These are phyloP conservation scores for Seladonia tumulorum DNA, from an alignment of 2,888 invertebrate genomes.

Conservation along the genomic window DNA sequence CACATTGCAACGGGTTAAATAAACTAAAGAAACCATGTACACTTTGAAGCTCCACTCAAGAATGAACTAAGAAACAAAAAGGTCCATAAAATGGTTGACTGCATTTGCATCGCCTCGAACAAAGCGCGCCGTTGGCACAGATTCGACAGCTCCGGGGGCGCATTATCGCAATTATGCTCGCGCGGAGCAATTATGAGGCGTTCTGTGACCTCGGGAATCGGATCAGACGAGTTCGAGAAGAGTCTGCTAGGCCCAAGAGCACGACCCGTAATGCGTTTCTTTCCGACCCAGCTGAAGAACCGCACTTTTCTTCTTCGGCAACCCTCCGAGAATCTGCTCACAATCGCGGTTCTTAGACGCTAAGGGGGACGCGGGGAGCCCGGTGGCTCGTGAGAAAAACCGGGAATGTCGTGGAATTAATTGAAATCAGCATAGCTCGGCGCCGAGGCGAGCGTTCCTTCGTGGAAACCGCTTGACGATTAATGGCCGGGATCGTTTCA, in stretches of 20 bases:
- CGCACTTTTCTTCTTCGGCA: slow-evolving; percentile 24
- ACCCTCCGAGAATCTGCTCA: slow-evolving; percentile 43
- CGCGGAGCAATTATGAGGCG: slow-evolving; percentile 61
- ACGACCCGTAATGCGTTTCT: slow-evolving; percentile 65
- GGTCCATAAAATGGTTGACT: slow-evolving; percentile 23
- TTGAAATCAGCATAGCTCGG: slow-evolving; percentile 77
- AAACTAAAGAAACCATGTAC: not conserved
- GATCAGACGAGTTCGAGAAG: slow-evolving; percentile 1
- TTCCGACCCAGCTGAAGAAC: slow-evolving; percentile 3
- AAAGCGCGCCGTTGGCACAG: slow-evolving; percentile 52
- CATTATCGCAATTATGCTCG: slow-evolving; percentile 72
- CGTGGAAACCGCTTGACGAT: slow-evolving; percentile 69
- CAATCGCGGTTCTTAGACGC: slow-evolving; percentile 1
- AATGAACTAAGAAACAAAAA: not conserved
- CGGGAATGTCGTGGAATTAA: slow-evolving; percentile 74
- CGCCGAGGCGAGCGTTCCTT: slow-evolving; percentile 63
- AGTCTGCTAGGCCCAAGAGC: slow-evolving; percentile 34
- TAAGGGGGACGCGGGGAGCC: not conserved
- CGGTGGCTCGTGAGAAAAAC: slow-evolving; percentile 57
- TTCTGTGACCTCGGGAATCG: slow-evolving; percentile 53
- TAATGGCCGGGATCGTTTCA: slow-evolving; percentile 72
- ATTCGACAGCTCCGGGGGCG: slow-evolving; percentile 71
- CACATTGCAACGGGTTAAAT: not conserved
- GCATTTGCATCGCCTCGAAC: slow-evolving; percentile 19
- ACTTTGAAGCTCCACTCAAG: not conserved